Conservation (phyloP, 1,140 invertebrate genomes). For the Cydia splendana region DNA sequence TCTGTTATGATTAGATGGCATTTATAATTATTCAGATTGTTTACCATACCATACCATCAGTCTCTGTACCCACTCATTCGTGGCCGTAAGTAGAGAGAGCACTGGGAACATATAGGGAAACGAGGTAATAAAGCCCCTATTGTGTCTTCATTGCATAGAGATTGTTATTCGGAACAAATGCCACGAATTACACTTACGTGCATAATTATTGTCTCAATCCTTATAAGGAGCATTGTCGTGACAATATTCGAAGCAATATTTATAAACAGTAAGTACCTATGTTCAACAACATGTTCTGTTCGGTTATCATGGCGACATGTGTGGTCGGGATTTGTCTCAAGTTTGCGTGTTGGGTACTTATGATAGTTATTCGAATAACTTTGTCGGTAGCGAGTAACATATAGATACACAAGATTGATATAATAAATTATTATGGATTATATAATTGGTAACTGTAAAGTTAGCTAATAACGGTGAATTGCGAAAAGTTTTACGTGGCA, state of each 20-base stretch:
- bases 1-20: too few species aligned
- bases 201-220: neutral
- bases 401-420: too few species aligned
- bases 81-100: neutral
- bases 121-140: neutral
- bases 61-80: neutral
- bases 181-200: neutral
- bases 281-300: neutral
- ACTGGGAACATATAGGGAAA: neutral
- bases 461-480: too few species aligned
- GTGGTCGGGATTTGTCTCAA: constrained; percentile 21
- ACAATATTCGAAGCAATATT: neutral
- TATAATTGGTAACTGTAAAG: too few species aligned
- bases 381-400: neutral
- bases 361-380: neutral
- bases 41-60: neutral
- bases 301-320: neutral
- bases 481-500: too few species aligned
- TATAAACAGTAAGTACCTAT: constrained; percentile 4
- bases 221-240: neutral
- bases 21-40: too few species aligned
- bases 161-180: neutral
- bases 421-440: too few species aligned
- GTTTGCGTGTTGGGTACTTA: neutral
- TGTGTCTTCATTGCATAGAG: neutral